Conservation (phyloP, 2,888 invertebrate species). For the Pristionchus entomophagus region DNA sequence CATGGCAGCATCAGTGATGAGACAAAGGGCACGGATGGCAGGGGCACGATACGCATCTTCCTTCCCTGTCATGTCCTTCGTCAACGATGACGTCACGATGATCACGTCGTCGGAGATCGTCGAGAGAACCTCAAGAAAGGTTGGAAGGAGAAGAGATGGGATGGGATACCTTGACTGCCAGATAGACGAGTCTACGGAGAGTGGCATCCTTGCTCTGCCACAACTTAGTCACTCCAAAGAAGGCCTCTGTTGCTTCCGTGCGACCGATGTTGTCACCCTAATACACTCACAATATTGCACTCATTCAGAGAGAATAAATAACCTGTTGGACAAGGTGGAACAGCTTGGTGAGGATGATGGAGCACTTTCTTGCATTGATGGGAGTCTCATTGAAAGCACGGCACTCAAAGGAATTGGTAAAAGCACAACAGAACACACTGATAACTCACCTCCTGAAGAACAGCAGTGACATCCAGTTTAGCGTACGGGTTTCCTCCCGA, state of each 20-base stretch:
- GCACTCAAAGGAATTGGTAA: conserved; percentile 79
- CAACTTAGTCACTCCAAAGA: conserved; percentile 98
- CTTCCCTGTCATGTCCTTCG: conserved; percentile 78
- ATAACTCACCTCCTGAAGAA: conserved; percentile 87
- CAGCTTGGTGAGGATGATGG: conserved; percentile 94
- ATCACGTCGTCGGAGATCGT: conserved; percentile 97
- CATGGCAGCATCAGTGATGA: conserved; percentile 87
- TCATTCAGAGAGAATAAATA: not conserved
- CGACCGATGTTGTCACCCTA: conserved; percentile 85
- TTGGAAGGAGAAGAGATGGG: not conserved
- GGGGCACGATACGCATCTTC: conserved; percentile 94
- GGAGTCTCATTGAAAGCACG: conserved; percentile 97
- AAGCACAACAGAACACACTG: not conserved
- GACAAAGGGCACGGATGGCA: conserved; percentile 95
- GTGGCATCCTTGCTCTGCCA: conserved; percentile 97
- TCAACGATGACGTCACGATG: conserved; percentile 86
- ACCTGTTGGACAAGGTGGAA: conserved; percentile 93
- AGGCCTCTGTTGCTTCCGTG: conserved; percentile 97
- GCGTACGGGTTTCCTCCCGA: conserved; percentile 88
- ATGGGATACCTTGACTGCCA: conserved; percentile 43
- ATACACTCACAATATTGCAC: conserved; percentile 79
- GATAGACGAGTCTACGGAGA: conserved; percentile 80
- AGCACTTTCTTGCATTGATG: conserved; percentile 96
- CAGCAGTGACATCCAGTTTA: conserved; percentile 94
- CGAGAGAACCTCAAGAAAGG: conserved; percentile 86